Conservation (phyloP, 2,888 invertebrate species). For the Cephus pulcher region DNA sequence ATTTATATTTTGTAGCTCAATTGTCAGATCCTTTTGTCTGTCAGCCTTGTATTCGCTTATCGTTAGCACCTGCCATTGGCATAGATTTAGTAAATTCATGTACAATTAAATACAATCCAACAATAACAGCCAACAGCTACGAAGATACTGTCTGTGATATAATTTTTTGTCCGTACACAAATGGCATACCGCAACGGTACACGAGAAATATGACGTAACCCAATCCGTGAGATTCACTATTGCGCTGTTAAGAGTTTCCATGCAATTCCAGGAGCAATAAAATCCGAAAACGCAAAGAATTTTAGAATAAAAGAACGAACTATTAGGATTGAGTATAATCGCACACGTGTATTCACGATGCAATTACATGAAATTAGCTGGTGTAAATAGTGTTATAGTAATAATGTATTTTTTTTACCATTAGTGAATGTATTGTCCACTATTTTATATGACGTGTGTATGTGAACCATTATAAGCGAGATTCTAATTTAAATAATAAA, state of each 20-base stretch:
- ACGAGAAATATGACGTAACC: neutral
- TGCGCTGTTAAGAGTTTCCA: neutral
- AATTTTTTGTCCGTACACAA: neutral
- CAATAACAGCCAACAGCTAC: neutral
- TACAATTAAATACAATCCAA: neutral
- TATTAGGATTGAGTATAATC: neutral
- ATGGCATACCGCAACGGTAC: neutral
- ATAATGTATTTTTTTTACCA: constrained; percentile 45
- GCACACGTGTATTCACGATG: constrained; percentile 1
- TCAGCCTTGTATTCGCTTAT: neutral
- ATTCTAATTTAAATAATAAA: constrained; percentile 49
- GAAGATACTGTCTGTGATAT: neutral
- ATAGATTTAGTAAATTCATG: neutral
- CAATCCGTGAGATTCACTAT: neutral
- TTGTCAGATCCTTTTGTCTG: neutral
- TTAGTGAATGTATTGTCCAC: constrained; percentile 39
- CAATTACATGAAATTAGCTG: constrained; percentile 32
- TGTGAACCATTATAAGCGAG: constrained; percentile 40
- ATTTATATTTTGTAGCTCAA: neutral
- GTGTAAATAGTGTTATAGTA: constrained; percentile 43
- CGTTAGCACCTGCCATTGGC: neutral
- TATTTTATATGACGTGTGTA: constrained; percentile 43
- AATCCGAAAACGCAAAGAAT: neutral
- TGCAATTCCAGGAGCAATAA: neutral
- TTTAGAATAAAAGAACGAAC: neutral